These are phyloP conservation scores for Drosophila suboccidentalis DNA, from an alignment of 2,888 invertebrate species.

Conservation along the genomic window DNA sequence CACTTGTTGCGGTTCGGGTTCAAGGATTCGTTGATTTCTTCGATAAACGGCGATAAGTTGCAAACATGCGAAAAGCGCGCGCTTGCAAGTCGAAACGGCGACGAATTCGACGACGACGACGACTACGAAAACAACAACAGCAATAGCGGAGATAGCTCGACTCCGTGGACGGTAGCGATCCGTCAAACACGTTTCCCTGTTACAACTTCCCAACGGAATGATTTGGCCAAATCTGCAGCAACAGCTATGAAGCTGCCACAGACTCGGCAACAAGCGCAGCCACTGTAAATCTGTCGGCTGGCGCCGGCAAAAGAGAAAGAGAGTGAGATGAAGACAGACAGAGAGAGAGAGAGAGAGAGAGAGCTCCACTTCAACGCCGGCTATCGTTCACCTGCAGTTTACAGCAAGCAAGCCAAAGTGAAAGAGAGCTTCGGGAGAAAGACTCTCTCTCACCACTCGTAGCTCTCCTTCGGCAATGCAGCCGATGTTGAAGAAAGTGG, in stretches of 20 bases:
- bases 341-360: conserved; percentile 5
- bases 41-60: conserved; percentile 23
- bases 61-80: conserved; percentile 35
- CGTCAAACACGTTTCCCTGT: conserved; percentile 72
- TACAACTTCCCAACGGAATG: conserved; percentile 76
- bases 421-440: background rate
- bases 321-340: background rate
- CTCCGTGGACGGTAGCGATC: conserved; percentile 28
- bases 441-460: conserved; percentile 1
- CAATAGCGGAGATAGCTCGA: conserved; percentile 11
- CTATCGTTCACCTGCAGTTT: conserved; percentile 4
- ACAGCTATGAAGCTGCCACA: conserved; percentile 51
- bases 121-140: conserved; percentile 5
- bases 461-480: conserved; percentile 11
- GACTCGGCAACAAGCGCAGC: conserved; percentile 17
- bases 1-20: conserved; percentile 30
- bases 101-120: conserved; percentile 4
- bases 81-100: conserved; percentile 29
- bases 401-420: background rate
- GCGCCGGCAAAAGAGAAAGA: conserved; percentile 25
- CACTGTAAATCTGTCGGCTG: conserved; percentile 16
- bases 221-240: conserved; percentile 69
- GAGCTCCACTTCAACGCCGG: conserved; percentile 4
- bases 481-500: conserved; percentile 42
- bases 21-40: conserved; percentile 29